Conservation (phyloP, 2,113 vertebrate genomes). For the Callorhinus ursinus region DNA sequence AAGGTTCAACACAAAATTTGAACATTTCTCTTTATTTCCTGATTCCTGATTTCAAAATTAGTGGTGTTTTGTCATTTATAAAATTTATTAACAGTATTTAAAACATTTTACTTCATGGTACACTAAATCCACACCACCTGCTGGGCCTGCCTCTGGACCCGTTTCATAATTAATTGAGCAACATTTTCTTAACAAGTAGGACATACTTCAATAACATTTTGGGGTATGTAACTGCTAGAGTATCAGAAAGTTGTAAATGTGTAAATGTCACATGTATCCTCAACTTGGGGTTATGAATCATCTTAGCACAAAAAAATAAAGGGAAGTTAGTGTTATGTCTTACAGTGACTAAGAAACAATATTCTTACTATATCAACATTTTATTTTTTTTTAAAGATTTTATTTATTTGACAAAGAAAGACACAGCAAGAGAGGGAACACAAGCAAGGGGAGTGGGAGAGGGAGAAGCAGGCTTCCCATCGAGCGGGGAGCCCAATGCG, state of each 20-base stretch:
- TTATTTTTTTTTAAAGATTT: no score
- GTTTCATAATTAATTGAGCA: neutral
- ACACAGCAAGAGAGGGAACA: no score
- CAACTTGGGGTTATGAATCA: neutral
- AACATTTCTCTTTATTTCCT: neutral
- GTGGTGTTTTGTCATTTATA: neutral
- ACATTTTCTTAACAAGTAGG: neutral
- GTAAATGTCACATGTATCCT: neutral
- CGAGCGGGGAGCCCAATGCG: no score
- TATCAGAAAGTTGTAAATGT: neutral
- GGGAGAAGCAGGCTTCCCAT: no score
- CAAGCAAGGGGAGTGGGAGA: no score
- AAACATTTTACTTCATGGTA: neutral
- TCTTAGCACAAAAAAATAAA: neutral
- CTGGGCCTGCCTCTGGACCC: neutral
- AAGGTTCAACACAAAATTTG: neutral
- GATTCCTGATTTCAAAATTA: neutral
- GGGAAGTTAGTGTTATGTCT: neutral
- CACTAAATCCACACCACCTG: neutral
- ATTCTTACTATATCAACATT: neutral
- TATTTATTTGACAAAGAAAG: no score
- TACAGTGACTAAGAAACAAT: conserved; percentile 17
- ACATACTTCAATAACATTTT: neutral
- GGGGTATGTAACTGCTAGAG: neutral
- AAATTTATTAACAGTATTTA: neutral